phyloP scores from a whole-genome alignment of 1,140 invertebrate genomes.

The Aporrectodea caliginosa region DNA sequence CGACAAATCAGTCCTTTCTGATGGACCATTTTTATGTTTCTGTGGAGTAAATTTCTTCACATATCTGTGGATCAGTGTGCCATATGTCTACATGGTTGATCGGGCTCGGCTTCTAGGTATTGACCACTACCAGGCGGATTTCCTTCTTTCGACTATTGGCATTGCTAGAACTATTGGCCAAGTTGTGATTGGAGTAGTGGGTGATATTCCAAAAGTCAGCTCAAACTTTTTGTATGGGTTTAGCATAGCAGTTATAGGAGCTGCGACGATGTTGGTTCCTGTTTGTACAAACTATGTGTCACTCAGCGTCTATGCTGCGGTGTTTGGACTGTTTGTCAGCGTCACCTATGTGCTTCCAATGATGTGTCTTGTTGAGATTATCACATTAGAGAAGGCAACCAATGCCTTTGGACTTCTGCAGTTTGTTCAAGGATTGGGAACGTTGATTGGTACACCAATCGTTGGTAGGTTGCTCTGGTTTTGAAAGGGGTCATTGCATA shows the following conservation, averaged over 20 bases:
- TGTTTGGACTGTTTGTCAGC: slow-evolving; percentile 83
- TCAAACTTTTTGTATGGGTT: slow-evolving; percentile 22
- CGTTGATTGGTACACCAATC: slow-evolving; percentile 77
- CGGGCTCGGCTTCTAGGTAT: slow-evolving; percentile 51
- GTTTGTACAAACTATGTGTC: slow-evolving; percentile 67
- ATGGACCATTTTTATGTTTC: slow-evolving; percentile 23
- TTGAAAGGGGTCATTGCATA: too few species aligned
- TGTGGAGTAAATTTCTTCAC: slow-evolving; percentile 25
- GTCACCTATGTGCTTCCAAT: slow-evolving; percentile 72
- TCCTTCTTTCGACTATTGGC: slow-evolving; percentile 29
- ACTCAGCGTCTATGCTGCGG: slow-evolving; percentile 69
- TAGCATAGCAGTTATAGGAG: slow-evolving; percentile 56
- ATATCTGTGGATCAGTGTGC: slow-evolving; percentile 29
- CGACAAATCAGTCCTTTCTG: slow-evolving; percentile 17
- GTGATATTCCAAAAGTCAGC: slow-evolving; percentile 21
- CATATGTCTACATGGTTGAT: slow-evolving; percentile 30
- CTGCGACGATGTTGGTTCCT: slow-evolving; percentile 70
- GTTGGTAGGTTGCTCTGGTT: slow-evolving; percentile 72
- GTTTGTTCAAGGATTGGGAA: slow-evolving; percentile 88
- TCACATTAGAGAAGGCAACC: slow-evolving; percentile 86
- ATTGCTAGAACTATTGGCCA: slow-evolving; percentile 32
- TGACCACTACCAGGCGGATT: slow-evolving; percentile 1
- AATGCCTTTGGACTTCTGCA: slow-evolving; percentile 91
- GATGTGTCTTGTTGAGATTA: slow-evolving; percentile 82
- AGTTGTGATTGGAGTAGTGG: slow-evolving; percentile 23